phyloP scores from a whole-genome alignment of 2,797 vertebrate species.

The Tapirus indicus region DNA sequence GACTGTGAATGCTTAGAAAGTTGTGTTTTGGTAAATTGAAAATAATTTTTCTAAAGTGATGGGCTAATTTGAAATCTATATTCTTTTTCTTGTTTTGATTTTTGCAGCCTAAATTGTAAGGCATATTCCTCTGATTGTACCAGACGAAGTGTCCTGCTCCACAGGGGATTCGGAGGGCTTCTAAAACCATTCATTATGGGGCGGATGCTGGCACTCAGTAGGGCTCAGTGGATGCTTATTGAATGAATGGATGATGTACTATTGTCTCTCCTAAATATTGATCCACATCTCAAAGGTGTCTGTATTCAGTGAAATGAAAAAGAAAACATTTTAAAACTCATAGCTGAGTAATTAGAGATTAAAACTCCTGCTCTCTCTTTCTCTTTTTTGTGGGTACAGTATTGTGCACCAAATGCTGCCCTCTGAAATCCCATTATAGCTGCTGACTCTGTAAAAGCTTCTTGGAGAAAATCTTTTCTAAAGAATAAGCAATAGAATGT shows the following conservation, averaged over 20 bases:
- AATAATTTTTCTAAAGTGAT: conserved; percentile 73
- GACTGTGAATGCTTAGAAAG: conserved; percentile 58
- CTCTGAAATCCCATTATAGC: neutral
- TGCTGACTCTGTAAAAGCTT: neutral
- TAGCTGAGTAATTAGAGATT: neutral
- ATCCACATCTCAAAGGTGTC: neutral
- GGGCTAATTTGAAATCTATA: conserved; percentile 68
- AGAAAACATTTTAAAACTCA: neutral
- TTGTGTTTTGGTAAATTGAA: conserved; percentile 70
- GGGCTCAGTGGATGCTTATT: neutral
- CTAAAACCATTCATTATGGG: neutral
- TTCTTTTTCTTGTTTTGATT: conserved; percentile 68
- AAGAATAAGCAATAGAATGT: conserved; percentile 29
- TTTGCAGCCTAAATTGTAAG: conserved; percentile 41
- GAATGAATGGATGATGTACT: neutral
- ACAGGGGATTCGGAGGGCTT: neutral
- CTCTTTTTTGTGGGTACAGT: neutral
- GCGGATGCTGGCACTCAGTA: neutral
- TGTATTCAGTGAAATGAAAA: neutral
- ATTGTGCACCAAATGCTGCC: neutral
- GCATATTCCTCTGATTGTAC: neutral
- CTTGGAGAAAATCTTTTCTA: conserved; percentile 26
- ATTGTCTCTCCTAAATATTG: neutral
- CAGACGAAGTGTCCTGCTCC: neutral
- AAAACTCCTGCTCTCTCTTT: neutral